Conservation (phyloP, 2,888 invertebrate species). For the Sicus ferrugineus region DNA sequence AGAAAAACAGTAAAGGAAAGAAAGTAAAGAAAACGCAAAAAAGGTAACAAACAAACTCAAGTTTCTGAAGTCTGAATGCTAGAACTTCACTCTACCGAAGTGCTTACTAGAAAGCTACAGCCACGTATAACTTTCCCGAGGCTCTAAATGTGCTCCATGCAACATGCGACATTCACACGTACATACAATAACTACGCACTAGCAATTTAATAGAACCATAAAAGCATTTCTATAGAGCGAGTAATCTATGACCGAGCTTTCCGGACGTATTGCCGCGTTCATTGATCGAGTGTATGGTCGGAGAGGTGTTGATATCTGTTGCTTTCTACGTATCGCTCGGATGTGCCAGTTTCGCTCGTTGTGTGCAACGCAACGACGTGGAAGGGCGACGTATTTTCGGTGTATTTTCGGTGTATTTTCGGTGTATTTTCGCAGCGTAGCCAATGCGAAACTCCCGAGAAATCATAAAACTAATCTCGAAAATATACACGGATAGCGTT, state of each 20-base stretch:
- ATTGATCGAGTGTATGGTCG: constrained; percentile 49
- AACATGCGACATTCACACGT: constrained; percentile 53
- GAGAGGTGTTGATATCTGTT: constrained; percentile 65
- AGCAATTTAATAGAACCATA: constrained; percentile 9
- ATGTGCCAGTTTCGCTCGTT: no score
- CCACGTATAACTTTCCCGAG: neutral
- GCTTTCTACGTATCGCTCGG: no score
- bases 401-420: no score
- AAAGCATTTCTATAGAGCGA: neutral
- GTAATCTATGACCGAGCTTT: neutral
- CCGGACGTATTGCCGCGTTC: neutral
- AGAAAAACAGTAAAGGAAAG: constrained; percentile 15
- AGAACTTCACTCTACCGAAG: neutral
- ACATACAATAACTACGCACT: constrained; percentile 33
- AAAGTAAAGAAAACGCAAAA: neutral
- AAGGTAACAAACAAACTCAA: neutral
- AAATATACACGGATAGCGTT: no score
- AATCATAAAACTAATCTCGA: no score
- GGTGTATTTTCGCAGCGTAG: no score
- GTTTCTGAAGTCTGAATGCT: neutral
- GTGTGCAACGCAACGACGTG: no score
- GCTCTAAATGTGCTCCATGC: constrained; percentile 47
- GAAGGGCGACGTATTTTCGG: no score
- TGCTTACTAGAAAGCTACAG: neutral
- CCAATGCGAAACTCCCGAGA: no score